phyloP scores from a whole-genome alignment of 92 coral and sea anemone species.

The Siderastrea radians region DNA sequence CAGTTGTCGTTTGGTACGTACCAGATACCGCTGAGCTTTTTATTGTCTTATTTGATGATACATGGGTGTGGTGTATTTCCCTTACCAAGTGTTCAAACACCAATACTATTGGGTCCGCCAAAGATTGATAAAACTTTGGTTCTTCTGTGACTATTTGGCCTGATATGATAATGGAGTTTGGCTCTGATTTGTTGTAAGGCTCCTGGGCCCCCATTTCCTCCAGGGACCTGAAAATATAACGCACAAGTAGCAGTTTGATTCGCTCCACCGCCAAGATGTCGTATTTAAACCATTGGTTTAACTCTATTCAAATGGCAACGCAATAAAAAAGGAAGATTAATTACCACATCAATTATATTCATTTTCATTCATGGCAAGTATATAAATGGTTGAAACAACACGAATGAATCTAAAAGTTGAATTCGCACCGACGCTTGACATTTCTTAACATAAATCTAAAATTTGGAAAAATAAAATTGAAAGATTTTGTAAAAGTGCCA shows the following conservation, averaged over 20 bases:
- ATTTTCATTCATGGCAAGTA: no score
- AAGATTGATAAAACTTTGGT: constrained; percentile 56
- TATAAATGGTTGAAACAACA: neutral
- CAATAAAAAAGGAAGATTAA: no score
- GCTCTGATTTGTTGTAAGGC: constrained; percentile 49
- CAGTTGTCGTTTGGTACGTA: no score
- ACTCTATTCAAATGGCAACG: no score
- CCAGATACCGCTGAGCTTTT: no score
- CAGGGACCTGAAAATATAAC: constrained; percentile 18
- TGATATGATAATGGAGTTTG: constrained; percentile 86
- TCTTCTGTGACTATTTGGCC: constrained; percentile 70
- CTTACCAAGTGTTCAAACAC: constrained; percentile 86
- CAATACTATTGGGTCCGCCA: constrained; percentile 77
- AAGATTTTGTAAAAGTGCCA: no score
- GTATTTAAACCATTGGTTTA: no score
- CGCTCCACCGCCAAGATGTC: no score
- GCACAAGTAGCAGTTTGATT: neutral
- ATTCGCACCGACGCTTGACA: neutral
- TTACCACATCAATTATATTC: no score
- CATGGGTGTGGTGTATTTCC: neutral
- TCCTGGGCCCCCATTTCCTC: constrained; percentile 34
- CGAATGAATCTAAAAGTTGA: neutral
- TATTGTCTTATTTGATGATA: neutral
- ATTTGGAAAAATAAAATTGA: no score
- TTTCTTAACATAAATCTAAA: neutral